Evolutionary conservation across 2,113 vertebrate species (phyloP).

Genomic region (Sander vitreus): DNA sequence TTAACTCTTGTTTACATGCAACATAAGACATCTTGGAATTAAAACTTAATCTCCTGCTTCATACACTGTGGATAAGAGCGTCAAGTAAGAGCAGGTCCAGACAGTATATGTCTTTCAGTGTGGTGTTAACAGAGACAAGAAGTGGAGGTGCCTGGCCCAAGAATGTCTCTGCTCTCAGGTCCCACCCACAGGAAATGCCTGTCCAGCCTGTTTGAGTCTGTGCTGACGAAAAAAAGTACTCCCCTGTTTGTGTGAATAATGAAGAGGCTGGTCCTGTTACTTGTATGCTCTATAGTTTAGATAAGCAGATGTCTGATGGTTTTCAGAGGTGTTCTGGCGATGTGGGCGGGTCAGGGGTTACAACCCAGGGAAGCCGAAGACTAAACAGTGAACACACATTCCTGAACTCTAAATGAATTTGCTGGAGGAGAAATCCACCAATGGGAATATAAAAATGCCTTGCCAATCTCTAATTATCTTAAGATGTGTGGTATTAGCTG

Average conservation of each 20-base stretch:
- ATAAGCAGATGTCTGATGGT: constrained; percentile 67
- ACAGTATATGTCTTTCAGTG: constrained; percentile 60
- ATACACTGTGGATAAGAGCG: not conserved
- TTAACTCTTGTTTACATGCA: constrained; percentile 34
- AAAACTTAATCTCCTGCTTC: constrained; percentile 16
- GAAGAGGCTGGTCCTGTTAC: constrained; percentile 38
- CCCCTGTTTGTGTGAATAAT: constrained; percentile 46
- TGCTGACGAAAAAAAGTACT: constrained; percentile 46
- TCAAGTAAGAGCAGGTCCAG: constrained; percentile 49
- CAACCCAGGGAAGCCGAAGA: constrained; percentile 48
- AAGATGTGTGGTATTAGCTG: constrained; percentile 54
- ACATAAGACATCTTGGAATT: constrained; percentile 30
- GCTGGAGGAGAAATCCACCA: constrained; percentile 29
- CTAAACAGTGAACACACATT: constrained; percentile 66
- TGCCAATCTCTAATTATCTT: constrained; percentile 62
- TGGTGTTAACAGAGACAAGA: constrained; percentile 76
- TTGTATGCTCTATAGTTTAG: constrained; percentile 46
- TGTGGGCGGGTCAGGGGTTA: constrained; percentile 61
- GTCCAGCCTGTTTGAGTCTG: constrained; percentile 68
- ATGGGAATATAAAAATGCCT: constrained; percentile 48
- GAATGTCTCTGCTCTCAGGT: constrained; percentile 76
- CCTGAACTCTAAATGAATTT: constrained; percentile 52
- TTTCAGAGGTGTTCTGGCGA: constrained; percentile 62
- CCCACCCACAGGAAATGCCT: constrained; percentile 84
- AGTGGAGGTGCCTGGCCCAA: constrained; percentile 81